These are phyloP conservation scores for Pachyramphus minor DNA, from an alignment of 2,113 vertebrate species.

Conservation along the genomic window DNA sequence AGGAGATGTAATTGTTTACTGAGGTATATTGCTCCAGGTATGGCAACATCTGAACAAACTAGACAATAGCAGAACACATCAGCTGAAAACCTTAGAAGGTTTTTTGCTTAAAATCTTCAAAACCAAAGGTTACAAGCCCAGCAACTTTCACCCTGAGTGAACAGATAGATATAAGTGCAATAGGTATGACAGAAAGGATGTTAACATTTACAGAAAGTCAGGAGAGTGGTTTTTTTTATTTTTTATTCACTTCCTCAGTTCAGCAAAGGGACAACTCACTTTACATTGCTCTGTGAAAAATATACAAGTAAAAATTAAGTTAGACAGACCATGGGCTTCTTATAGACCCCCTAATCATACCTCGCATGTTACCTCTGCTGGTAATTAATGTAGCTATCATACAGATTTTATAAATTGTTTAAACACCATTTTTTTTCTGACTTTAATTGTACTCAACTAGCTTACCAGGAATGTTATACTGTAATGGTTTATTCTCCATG, in stretches of 20 bases:
- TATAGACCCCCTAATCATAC: not conserved
- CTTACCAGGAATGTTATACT: not conserved
- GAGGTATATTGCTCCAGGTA: not conserved
- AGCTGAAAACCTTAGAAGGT: not conserved
- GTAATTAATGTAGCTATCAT: not conserved
- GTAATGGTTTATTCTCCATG: not conserved
- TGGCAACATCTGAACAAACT: not conserved
- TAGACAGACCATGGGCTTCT: not conserved
- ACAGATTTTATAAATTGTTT: not conserved
- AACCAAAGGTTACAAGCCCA: not conserved
- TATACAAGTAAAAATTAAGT: not conserved
- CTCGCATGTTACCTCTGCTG: not conserved
- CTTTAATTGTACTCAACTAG: not conserved
- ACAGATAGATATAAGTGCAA: not conserved
- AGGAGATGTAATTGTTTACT: not conserved
- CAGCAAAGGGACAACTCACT: not conserved
- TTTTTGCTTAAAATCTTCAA: not conserved
- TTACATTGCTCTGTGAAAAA: not conserved
- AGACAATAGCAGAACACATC: not conserved
- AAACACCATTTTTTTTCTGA: not conserved
- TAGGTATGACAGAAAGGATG: not conserved
- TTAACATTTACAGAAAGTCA: not conserved
- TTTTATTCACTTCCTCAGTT: not conserved
- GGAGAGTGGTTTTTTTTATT: fast-evolving
- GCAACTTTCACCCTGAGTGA: not conserved